Conservation (phyloP, 1,140 invertebrate species). For the Macrotrachela quadricornifera region DNA sequence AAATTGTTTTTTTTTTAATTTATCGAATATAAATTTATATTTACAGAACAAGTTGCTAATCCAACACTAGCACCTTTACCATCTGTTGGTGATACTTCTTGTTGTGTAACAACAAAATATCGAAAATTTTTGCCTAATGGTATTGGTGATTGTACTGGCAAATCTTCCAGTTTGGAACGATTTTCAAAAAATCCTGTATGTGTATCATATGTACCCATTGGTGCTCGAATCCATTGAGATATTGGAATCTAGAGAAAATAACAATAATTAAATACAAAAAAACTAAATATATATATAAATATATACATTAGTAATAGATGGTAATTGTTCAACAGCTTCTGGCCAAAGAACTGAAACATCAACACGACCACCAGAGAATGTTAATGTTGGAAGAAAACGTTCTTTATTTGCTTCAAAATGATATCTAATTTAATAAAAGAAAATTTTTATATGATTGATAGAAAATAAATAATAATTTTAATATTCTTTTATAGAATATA, state of each 20-base stretch:
- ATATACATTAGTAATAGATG: constrained; percentile 7
- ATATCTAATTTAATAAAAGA: constrained; percentile 13
- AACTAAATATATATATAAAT: neutral
- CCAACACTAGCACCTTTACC: constrained; percentile 4
- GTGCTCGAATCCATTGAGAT: constrained; percentile 10
- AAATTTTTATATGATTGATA: too few relatives aligned
- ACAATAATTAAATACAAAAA: neutral
- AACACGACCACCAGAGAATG: constrained; percentile 24
- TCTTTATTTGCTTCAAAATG: constrained; percentile 20
- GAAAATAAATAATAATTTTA: too few relatives aligned
- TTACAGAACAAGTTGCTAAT: neutral
- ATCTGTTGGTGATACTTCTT: constrained; percentile 1
- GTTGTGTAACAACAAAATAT: constrained; percentile 1
- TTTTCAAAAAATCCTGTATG: constrained; percentile 8
- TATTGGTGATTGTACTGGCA: constrained; percentile 16
- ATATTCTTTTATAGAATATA: too few relatives aligned
- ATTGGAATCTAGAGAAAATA: constrained; percentile 14
- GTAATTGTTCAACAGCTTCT: constrained; percentile 12
- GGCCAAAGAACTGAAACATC: constrained; percentile 26
- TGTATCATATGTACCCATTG: constrained; percentile 7
- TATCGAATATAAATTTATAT: too few relatives aligned
- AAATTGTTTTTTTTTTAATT: too few relatives aligned
- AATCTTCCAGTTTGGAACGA: constrained; percentile 8
- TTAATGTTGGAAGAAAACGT: constrained; percentile 22
- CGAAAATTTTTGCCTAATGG: constrained; percentile 10